phyloP scores from a whole-genome alignment of 2,797 vertebrate species.

The Crocodylus rhombifer region DNA sequence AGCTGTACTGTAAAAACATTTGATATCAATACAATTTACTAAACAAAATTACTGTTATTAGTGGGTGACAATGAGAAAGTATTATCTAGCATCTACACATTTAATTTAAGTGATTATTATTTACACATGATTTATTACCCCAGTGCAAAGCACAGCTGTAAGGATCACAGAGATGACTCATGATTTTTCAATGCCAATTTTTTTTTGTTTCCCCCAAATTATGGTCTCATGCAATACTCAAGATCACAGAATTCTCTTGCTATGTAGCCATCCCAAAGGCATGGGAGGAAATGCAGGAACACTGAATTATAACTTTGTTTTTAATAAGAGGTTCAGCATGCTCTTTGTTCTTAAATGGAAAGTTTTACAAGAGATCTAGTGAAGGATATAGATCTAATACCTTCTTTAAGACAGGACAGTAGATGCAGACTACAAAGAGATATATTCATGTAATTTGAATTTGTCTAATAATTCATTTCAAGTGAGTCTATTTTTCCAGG shows the following conservation, averaged over 20 bases:
- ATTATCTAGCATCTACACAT: constrained; percentile 42
- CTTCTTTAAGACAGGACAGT: constrained; percentile 35
- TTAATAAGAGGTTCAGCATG: constrained; percentile 61
- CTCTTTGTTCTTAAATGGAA: constrained; percentile 62
- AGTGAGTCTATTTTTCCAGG: constrained; percentile 12
- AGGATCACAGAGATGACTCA: constrained; percentile 58
- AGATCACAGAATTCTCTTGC: constrained; percentile 43
- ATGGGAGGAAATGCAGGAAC: constrained; percentile 55
- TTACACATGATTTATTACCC: constrained; percentile 65
- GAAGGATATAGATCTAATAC: constrained; percentile 4
- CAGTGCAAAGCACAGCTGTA: constrained; percentile 61
- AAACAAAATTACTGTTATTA: constrained; percentile 70
- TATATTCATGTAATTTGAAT: constrained; percentile 15
- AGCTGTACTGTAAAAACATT: constrained; percentile 30
- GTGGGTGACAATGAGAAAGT: constrained; percentile 46
- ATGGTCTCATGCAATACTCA: constrained; percentile 48
- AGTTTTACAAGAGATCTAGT: constrained; percentile 26
- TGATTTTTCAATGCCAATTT: constrained; percentile 41
- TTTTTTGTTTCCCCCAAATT: constrained; percentile 68
- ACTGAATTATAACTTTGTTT: constrained; percentile 71
- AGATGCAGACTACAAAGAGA: constrained; percentile 29
- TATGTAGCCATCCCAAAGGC: constrained; percentile 1
- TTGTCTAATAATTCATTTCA: constrained; percentile 15
- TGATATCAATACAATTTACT: constrained; percentile 45
- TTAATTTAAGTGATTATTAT: constrained; percentile 73